These are phyloP conservation scores for Symphodus melops DNA, from an alignment of 2,113 vertebrate genomes.

Conservation along the genomic window DNA sequence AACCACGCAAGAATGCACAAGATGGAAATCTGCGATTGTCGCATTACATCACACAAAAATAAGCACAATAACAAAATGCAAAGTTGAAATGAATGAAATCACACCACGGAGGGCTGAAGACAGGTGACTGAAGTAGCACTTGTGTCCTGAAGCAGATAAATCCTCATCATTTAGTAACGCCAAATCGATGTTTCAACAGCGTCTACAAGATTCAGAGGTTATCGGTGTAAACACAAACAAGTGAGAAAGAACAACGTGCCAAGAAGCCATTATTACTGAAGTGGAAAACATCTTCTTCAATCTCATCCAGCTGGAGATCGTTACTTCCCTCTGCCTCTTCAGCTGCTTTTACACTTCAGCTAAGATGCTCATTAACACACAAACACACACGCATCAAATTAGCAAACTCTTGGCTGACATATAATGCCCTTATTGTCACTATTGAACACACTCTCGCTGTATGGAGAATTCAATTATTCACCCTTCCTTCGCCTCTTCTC, in stretches of 20 bases:
- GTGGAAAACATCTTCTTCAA: not conserved
- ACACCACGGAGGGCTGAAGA: not conserved
- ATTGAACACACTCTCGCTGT: conserved; percentile 42
- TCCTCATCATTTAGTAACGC: not conserved
- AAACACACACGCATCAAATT: conserved; percentile 1
- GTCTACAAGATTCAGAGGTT: not conserved
- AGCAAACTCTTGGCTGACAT: conserved; percentile 23
- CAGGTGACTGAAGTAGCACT: not conserved
- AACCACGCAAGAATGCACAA: not conserved
- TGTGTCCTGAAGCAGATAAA: not conserved
- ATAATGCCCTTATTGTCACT: conserved; percentile 62
- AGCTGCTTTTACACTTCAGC: not conserved
- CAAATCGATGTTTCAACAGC: not conserved
- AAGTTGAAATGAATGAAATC: not conserved
- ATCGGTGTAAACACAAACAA: not conserved
- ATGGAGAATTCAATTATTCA: conserved; percentile 60
- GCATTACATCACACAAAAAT: not conserved
- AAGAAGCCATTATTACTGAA: not conserved
- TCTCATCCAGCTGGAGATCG: not conserved
- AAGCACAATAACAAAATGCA: not conserved
- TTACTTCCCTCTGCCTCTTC: not conserved
- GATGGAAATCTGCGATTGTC: not conserved
- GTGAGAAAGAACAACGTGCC: not conserved
- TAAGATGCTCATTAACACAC: conserved; percentile 30
- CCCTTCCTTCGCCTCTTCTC: conserved; percentile 63